Evolutionary conservation across 2,888 invertebrate genomes (phyloP), one percentile per base, ranked within the genome.

Genomic region (Fissipunctia ypsillon): DNA sequence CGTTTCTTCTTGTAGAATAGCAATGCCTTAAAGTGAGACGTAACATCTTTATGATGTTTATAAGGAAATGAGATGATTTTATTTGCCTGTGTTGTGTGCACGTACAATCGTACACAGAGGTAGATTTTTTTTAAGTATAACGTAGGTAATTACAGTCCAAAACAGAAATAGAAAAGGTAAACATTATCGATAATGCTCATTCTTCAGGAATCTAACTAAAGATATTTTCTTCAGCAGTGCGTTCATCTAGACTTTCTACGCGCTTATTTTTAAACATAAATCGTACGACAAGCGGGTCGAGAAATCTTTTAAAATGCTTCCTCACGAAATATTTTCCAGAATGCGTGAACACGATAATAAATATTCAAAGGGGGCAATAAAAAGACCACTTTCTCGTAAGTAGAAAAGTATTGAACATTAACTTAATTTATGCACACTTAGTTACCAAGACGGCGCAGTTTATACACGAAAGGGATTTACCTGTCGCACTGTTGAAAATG

Each of bases 351-450:
- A 92, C 88, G 90, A 89, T 86, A 91, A 95, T 95, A 95, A 95
- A 95, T 94, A 94, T 94, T 93, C 93, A 91, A 90, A 90, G 90
- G 90, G 89, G 90, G 94, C 92, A 93, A 94, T 95, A 95, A 94
- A 94, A 93, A 91, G 91, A 93, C 94, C 94, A 94, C 93, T 95
- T 95, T 92, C 91, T 92, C 91, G 93, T 94, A 94, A 95, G 95
- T 94, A 95, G 94, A 90, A 95, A 95, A 95, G 94, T 95, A 95
- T 95, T 94, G 94, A 93, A 94, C 94, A 94, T 95, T 95, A 94
- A 95, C 90, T 93, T 95, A 95, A 95, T 95, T 95, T 95, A 95
- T 95, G 95, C 95, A 93, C 93, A 93, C 94, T 95, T 94, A 93
- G 94, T 94, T 93, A 92, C 93, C 91, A 90, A 90, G 91, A 91